Evolutionary conservation across 30 jellyfish, hydroid and myxozoan species (phyloP).

Genomic region (Mastigias papua): DNA sequence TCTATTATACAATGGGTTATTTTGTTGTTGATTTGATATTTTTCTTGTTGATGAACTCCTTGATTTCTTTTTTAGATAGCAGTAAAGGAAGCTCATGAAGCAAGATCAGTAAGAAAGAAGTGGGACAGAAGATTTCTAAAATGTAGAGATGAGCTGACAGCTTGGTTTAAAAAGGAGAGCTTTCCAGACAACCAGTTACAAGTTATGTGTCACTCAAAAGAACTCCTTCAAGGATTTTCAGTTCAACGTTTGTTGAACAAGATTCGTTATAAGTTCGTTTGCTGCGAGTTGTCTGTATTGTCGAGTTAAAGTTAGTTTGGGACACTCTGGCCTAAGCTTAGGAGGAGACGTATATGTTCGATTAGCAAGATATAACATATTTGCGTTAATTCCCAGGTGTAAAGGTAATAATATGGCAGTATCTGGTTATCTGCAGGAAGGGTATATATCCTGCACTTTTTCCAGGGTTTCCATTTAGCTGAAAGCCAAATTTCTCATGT

Average conservation of each 20-base stretch:
- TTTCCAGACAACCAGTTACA: conserved; percentile 8
- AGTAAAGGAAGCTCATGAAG: conserved; percentile 18
- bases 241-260: conserved; percentile 11
- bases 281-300: conserved; percentile 4
- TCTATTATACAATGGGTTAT: too few relatives aligned
- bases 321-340: too few relatives aligned
- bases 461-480: too few relatives aligned
- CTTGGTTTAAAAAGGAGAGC: conserved; percentile 8
- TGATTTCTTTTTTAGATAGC: not conserved
- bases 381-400: too few relatives aligned
- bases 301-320: too few relatives aligned
- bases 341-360: not conserved
- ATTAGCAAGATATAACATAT: too few relatives aligned
- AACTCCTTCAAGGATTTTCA: conserved; percentile 62
- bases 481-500: too few relatives aligned
- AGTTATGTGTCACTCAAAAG: conserved; percentile 26
- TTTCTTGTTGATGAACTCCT: not conserved
- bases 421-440: too few relatives aligned
- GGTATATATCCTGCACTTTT: too few relatives aligned
- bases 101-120: conserved; percentile 31
- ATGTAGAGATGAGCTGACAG: conserved; percentile 33
- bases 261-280: conserved; percentile 37
- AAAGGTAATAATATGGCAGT: too few relatives aligned
- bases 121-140: conserved; percentile 9
- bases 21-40: too few relatives aligned